Evolutionary conservation across 2,113 vertebrate species (phyloP), one percentile per base, ranked within the genome.

Genomic region (Anolis carolinensis): DNA sequence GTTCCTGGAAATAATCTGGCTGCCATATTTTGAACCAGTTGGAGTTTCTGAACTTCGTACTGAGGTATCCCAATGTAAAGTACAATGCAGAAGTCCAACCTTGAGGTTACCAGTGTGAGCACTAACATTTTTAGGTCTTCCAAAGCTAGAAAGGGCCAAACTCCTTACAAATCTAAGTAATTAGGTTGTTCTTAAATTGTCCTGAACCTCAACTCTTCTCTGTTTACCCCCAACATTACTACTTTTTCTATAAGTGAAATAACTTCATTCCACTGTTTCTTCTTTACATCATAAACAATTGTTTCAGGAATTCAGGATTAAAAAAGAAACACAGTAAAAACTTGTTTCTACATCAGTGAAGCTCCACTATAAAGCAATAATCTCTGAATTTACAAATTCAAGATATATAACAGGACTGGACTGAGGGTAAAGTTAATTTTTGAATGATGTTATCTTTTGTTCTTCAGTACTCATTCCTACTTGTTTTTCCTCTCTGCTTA

Each of bases 241-340:
- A 44, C 71, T 34, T 36, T 44, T 36, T 71, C 34, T 25, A 34
- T 20, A 34, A n/a, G 23, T 71, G 34, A 30, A 71, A 11, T 44
- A 80, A 13, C 62, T 36, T 32, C 7, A 32, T 14, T 39, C 9
- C 62, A 11, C 23, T 70, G 10, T 63, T 2, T 4, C 59, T 8
- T 13, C 10, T 76, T 79, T 18, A 21, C n/a, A 20, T 34, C 21
- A 36, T 78, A 55, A 59, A 59, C n/a, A 62, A 34, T 55, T 62
- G 21, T n/a, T 34, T 59, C 21, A 23, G 55, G 30, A 78, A 4
- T 55, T 21, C 11, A 59, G 76, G 30, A 14, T n/a, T 30, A 34
- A 50, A 87, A 83, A 83, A 79, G 81, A 85, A 20, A 73, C 72
- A 82, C 44, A 72, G 34, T n/a, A n/a, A n/a, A 30, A 80, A 55